Evolutionary conservation across 2,888 invertebrate species (phyloP), one percentile per base, ranked within the genome.

Genomic region (Tenthredo livida): DNA sequence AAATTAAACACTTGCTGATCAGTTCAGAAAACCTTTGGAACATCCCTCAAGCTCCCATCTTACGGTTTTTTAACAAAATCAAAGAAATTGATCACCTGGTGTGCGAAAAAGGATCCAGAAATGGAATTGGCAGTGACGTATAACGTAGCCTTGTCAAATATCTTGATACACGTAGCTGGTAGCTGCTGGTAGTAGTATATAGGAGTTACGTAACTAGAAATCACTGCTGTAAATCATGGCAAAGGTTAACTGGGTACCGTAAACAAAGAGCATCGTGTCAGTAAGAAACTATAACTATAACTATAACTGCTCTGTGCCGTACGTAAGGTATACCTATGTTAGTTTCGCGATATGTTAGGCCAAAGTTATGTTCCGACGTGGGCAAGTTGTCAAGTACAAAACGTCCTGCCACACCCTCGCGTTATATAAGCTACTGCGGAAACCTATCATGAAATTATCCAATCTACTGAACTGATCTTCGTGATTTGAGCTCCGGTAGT

Each of bases 331-430:
- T 43, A 25, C 73, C 17, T 40, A 40, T 67, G 43, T 25, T 21
- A 40, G 77, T 17, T 54, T n/a, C 47, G 75, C 75, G 75, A 75
- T 75, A 75, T 47, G 47, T 47, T 47, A 50, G 47, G 5, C 75
- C 25, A 10, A 77, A 77, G 54, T 77, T 77, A 77, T 54, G 54
- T 54, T 10, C 77, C 7, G 17, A 72, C 40, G 84, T 80, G 73
- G 82, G 82, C 86, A 84, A 84, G 73, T 84, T 85, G 72, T 86
- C 73, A 61, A 82, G 65, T 80, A 67, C 82, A 21, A 33, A 54
- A 29, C 29, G 50, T 12, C n/a, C 33, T 17, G 54, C 77, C 50
- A 54, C 54, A 77, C 77, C 77, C 77, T 54, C 29, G 29, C 21
- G 5, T 17, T 43, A 82, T 29, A 29, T 15, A 67, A 47, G 58